phyloP scores from a whole-genome alignment of 2,797 vertebrate genomes.

The Malacoraja senta region DNA sequence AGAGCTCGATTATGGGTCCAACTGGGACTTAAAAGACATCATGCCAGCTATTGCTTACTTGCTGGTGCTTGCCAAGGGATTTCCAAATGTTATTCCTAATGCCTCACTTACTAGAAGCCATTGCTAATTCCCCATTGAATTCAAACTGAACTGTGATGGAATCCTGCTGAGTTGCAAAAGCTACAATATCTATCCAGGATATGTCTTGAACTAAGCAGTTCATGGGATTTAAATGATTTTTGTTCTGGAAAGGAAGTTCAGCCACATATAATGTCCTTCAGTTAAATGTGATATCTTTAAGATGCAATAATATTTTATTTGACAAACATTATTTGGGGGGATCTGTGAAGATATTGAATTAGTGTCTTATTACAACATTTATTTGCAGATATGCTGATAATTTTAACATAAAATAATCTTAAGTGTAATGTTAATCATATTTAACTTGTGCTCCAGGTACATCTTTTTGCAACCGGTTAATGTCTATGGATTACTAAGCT shows the following conservation, averaged over 20 bases:
- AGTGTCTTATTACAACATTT: neutral
- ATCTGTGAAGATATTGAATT: neutral
- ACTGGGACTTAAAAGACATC: neutral
- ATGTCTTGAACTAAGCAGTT: neutral
- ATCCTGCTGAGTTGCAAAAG: neutral
- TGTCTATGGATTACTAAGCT: neutral
- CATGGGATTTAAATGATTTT: neutral
- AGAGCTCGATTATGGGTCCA: neutral
- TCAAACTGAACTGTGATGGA: neutral
- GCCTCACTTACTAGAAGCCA: neutral
- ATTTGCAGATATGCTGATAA: neutral
- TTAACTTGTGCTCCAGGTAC: neutral
- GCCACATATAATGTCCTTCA: neutral
- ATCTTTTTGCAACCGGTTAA: neutral
- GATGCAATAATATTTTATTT: neutral
- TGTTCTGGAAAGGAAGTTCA: neutral
- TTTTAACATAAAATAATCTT: slow-evolving; percentile 1
- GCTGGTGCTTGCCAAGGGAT: neutral
- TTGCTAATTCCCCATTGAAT: neutral
- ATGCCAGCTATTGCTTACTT: neutral
- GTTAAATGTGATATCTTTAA: neutral
- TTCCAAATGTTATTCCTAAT: neutral
- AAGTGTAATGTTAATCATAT: neutral
- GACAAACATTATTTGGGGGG: neutral
- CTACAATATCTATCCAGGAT: neutral